phyloP scores from a whole-genome alignment of 1,140 invertebrate species.

The Nixonia krombeini region DNA sequence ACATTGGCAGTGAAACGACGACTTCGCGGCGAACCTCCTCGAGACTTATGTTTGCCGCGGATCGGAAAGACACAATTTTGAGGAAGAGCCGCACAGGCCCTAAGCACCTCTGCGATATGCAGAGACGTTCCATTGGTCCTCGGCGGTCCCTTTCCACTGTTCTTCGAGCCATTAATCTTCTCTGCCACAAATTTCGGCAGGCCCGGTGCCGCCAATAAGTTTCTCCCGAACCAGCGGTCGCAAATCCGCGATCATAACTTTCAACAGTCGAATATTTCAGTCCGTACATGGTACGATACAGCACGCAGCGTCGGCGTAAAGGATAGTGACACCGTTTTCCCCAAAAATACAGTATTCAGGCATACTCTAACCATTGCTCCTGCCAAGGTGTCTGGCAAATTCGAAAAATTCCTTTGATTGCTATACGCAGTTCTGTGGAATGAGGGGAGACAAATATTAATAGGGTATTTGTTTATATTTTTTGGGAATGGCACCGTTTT shows the following conservation, averaged over 20 bases:
- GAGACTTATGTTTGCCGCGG: conserved; percentile 59
- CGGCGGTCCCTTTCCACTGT: conserved; percentile 61
- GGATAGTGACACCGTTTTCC: conserved; percentile 71
- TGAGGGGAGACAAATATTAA: too few species aligned
- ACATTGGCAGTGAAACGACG: not conserved
- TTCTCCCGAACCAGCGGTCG: conserved; percentile 2
- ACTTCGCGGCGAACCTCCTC: conserved; percentile 17
- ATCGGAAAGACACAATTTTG: conserved; percentile 73
- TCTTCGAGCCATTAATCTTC: conserved; percentile 55
- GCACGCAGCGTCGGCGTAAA: conserved; percentile 23
- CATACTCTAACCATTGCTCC: too few species aligned
- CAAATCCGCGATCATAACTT: conserved; percentile 1
- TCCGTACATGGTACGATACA: too few species aligned
- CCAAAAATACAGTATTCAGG: conserved; percentile 62
- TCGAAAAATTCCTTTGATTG: too few species aligned
- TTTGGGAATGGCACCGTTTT: too few species aligned
- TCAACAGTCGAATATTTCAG: not conserved
- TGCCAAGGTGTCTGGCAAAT: too few species aligned
- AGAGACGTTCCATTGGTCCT: conserved; percentile 64
- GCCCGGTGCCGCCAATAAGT: conserved; percentile 21
- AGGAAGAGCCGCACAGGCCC: conserved; percentile 71
- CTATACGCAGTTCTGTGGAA: too few species aligned
- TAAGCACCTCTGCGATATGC: conserved; percentile 63
- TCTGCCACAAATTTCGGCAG: conserved; percentile 58
- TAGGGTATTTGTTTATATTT: too few species aligned